phyloP scores from a whole-genome alignment of 1,140 invertebrate species.

The Neodiprion lecontei region DNA sequence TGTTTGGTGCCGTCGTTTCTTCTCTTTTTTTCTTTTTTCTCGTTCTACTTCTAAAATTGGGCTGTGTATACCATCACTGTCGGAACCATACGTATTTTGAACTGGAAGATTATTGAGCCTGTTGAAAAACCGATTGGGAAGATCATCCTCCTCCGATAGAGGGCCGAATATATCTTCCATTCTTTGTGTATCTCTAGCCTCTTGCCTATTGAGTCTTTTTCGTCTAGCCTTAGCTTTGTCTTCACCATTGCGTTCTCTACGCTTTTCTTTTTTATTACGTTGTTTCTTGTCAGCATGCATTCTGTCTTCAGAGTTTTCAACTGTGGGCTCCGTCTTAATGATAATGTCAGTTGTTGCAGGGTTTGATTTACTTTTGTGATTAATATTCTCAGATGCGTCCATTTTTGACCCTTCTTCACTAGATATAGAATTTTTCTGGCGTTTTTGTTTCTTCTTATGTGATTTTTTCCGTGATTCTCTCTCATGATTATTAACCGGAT shows the following conservation, averaged over 20 bases:
- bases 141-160: conserved; percentile 75
- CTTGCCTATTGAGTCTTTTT: conserved; percentile 62
- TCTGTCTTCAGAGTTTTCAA: conserved; percentile 64
- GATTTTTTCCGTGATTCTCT: conserved; percentile 69
- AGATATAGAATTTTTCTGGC: conserved; percentile 71
- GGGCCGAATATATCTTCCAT: conserved; percentile 90
- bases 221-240: conserved; percentile 66
- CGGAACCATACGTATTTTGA: conserved; percentile 49
- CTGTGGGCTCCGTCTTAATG: conserved; percentile 39
- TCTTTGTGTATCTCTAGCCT: conserved; percentile 64
- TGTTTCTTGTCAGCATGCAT: conserved; percentile 62
- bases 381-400: conserved; percentile 42
- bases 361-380: conserved; percentile 52
- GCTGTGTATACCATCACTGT: conserved; percentile 50
- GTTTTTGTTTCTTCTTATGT: conserved; percentile 84
- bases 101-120: conserved; percentile 39
- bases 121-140: conserved; percentile 49
- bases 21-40: conserved; percentile 67
- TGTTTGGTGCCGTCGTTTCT: conserved; percentile 67
- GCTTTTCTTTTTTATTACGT: conserved; percentile 75
- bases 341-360: conserved; percentile 35
- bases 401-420: conserved; percentile 64
- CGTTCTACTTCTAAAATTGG: conserved; percentile 50
- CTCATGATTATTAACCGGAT: conserved; percentile 55
- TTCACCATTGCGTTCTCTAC: conserved; percentile 72